Conservation (phyloP, 2,113 vertebrate species). For the Rousettus leschenaultii region DNA sequence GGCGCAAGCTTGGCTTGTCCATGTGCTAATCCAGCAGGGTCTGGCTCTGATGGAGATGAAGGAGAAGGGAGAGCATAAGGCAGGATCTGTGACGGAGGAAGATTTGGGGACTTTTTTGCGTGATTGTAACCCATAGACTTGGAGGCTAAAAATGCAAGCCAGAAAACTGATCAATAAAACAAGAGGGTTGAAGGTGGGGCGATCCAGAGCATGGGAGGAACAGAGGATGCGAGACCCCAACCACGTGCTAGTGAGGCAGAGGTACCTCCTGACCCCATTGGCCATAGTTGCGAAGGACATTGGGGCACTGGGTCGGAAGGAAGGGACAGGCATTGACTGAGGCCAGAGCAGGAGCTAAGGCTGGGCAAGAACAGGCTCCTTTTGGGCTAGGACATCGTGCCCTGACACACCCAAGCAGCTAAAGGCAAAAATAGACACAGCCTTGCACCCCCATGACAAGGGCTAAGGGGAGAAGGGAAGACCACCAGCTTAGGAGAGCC, state of each 20-base stretch:
- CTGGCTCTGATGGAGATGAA: neutral
- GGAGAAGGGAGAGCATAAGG: neutral
- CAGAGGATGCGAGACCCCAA: neutral
- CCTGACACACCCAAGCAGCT: neutral
- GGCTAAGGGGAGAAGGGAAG: neutral
- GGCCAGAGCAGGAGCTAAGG: neutral
- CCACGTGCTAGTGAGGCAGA: neutral
- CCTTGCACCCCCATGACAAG: neutral
- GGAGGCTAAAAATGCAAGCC: neutral
- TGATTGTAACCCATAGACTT: neutral
- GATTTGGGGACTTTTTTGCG: neutral
- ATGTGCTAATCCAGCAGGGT: neutral
- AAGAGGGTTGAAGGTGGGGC: neutral
- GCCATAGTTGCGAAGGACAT: neutral
- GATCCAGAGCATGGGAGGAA: neutral
- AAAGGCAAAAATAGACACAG: neutral
- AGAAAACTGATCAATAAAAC: neutral
- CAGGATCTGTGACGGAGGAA: neutral
- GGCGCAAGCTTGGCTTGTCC: rapidly evolving
- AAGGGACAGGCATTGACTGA: neutral
- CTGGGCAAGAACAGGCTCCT: neutral
- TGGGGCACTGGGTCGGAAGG: neutral
- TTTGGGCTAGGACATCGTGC: neutral
- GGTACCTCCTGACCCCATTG: neutral
- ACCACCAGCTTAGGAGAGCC: neutral